Percentiles rank a stretch among this genome's conserved stretches.
phyloP scores from a whole-genome alignment of 2,797 vertebrate genomes.

The Lepilemur ruficaudatus region DNA sequence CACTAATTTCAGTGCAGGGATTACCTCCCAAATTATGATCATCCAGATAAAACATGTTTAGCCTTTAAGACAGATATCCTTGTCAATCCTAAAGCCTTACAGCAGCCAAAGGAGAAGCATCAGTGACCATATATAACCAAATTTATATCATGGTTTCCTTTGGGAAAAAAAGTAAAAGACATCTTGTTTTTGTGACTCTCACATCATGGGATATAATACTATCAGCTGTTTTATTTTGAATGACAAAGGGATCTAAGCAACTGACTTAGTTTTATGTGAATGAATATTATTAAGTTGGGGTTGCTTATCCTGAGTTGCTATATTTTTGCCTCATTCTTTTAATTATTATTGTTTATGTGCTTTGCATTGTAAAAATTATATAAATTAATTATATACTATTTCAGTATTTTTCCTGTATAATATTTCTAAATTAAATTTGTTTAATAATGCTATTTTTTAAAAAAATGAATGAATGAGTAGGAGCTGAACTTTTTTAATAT shows the following conservation, averaged over 20 bases:
- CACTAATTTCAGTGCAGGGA: not conserved
- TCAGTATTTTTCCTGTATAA: not conserved
- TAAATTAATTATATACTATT: not conserved
- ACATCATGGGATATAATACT: too few relatives aligned
- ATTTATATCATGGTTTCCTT: not conserved
- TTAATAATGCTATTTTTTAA: not conserved
- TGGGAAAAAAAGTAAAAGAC: not conserved
- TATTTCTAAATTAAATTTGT: not conserved
- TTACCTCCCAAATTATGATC: not conserved
- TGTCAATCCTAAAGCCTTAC: not conserved
- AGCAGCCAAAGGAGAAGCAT: not conserved
- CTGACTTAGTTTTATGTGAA: not conserved
- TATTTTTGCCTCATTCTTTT: not conserved
- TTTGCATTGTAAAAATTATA: not conserved
- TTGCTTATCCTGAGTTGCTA: not conserved
- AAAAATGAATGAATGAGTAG: not conserved
- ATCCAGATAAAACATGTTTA: not conserved
- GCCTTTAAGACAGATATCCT: not conserved
- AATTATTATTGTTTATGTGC: not conserved
- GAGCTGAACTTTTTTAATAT: not conserved
- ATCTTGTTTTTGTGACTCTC: not conserved
- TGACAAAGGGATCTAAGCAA: not conserved
- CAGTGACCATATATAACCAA: not conserved
- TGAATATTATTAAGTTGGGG: accelerated
- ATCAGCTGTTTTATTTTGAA: not conserved